phyloP scores from a whole-genome alignment of 2,113 vertebrate species.

The Malurus elegans region DNA sequence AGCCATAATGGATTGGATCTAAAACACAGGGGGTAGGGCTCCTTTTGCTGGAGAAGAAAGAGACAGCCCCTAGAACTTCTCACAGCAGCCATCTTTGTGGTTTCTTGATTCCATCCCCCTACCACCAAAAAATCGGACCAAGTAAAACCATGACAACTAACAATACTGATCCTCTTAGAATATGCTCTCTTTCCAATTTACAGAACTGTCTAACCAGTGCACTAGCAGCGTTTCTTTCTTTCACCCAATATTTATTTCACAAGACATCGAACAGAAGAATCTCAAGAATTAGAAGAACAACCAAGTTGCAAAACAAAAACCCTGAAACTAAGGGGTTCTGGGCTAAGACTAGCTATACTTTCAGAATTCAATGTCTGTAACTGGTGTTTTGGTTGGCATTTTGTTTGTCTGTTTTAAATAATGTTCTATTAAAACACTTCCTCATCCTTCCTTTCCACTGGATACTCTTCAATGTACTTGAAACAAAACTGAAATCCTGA shows the following conservation, averaged over 20 bases:
- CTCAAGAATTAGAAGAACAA: neutral
- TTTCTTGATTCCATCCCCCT: no score
- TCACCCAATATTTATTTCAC: neutral
- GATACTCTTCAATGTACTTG: neutral
- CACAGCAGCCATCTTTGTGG: no score
- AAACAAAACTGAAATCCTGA: neutral
- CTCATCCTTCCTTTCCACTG: neutral
- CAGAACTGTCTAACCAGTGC: neutral
- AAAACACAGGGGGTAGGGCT: no score
- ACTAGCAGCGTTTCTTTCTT: neutral
- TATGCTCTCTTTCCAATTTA: neutral
- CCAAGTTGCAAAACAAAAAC: neutral
- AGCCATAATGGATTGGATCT: no score
- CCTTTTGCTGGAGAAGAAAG: no score
- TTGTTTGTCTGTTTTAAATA: neutral
- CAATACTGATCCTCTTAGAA: neutral
- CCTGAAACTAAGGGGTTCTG: neutral
- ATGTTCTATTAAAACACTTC: neutral
- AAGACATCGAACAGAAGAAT: neutral
- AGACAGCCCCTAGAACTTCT: no score
- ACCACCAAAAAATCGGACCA: no score
- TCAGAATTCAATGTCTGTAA: neutral
- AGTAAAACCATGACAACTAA: no score
- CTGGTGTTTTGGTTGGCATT: neutral
- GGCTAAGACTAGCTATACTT: neutral